Conservation (phyloP, 2,888 invertebrate species). For the Acleris emargana region DNA sequence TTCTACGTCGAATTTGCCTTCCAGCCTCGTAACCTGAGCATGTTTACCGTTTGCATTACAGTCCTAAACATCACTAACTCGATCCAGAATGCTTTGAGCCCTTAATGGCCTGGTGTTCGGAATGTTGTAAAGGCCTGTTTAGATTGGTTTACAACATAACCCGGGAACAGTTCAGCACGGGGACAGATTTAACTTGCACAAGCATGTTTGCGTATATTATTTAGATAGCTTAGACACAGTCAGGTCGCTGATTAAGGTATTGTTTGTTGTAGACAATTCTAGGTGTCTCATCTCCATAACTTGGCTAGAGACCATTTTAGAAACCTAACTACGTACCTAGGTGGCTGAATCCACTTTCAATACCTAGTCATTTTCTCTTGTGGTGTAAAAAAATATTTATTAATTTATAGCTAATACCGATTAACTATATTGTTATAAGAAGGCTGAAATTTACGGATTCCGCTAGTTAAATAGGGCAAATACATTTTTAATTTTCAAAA, state of each 20-base stretch:
- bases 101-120: slow-evolving; percentile 37
- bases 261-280: slow-evolving; percentile 39
- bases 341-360: too few relatives aligned
- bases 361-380: too few relatives aligned
- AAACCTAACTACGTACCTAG: too few relatives aligned
- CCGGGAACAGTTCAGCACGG: slow-evolving; percentile 48
- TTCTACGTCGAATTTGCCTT: slow-evolving; percentile 35
- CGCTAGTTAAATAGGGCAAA: too few relatives aligned
- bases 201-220: slow-evolving; percentile 66
- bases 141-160: slow-evolving; percentile 46
- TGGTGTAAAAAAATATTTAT: too few relatives aligned
- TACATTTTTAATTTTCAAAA: too few relatives aligned
- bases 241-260: slow-evolving; percentile 62
- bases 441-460: too few relatives aligned
- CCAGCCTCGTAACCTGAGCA: slow-evolving; percentile 60
- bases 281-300: too few relatives aligned
- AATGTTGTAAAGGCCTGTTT: slow-evolving; percentile 47
- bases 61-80: slow-evolving; percentile 63
- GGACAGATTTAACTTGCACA: slow-evolving; percentile 64
- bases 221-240: slow-evolving; percentile 60
- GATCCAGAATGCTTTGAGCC: slow-evolving; percentile 51
- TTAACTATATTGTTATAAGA: too few relatives aligned
- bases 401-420: too few relatives aligned
- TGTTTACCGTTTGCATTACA: slow-evolving; percentile 69
- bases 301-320: too few relatives aligned